Conservation (phyloP, 2,797 vertebrate genomes). For the Enteromius fasciolatus region DNA sequence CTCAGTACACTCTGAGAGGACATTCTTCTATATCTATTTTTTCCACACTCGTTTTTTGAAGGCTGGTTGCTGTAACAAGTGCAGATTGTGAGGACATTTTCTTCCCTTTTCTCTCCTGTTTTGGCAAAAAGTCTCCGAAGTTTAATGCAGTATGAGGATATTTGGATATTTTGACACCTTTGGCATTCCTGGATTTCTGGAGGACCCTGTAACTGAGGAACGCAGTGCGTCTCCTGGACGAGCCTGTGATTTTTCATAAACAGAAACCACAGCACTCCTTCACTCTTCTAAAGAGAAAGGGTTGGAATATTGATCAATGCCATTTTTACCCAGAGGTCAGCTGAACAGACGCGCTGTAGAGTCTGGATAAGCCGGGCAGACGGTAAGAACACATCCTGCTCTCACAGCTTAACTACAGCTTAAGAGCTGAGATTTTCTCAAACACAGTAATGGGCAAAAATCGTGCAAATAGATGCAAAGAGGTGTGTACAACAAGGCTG, state of each 20-base stretch:
- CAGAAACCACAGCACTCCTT: slow-evolving; percentile 16
- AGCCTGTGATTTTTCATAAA: slow-evolving; percentile 14
- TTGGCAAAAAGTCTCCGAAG: not conserved
- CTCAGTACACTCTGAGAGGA: not conserved
- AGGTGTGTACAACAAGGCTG: not conserved
- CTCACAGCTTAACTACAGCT: slow-evolving; percentile 56
- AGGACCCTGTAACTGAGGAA: slow-evolving; percentile 46
- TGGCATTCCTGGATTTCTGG: slow-evolving; percentile 55
- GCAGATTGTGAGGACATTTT: not conserved
- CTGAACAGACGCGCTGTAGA: slow-evolving; percentile 55
- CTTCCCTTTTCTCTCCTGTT: slow-evolving; percentile 2
- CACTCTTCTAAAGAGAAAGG: slow-evolving; percentile 32
- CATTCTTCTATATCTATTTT: not conserved
- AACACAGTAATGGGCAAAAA: slow-evolving; percentile 39
- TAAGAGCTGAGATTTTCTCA: slow-evolving; percentile 50
- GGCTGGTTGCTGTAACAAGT: not conserved
- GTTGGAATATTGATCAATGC: slow-evolving; percentile 61
- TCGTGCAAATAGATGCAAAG: not conserved
- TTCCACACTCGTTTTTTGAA: not conserved
- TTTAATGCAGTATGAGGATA: slow-evolving; percentile 58
- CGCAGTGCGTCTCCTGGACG: slow-evolving; percentile 42
- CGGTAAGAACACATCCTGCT: slow-evolving; percentile 65
- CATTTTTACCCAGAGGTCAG: slow-evolving; percentile 61
- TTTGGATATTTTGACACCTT: slow-evolving; percentile 44
- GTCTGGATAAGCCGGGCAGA: slow-evolving; percentile 68